Evolutionary conservation across 2,888 invertebrate species (phyloP), one percentile per base, ranked within the genome.

Genomic region (Helobdella robusta): DNA sequence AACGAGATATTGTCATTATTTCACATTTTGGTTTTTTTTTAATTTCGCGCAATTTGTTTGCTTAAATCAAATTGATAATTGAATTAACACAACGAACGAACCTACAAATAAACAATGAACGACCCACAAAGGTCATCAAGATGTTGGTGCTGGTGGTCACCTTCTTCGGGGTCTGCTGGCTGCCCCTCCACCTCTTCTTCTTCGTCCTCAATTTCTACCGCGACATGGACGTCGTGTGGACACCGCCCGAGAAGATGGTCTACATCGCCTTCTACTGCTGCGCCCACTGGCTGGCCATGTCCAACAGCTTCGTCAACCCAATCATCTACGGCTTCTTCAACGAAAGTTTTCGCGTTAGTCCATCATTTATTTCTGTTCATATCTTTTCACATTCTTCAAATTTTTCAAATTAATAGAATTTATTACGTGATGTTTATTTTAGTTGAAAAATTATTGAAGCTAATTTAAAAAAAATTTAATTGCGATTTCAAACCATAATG

Each of bases 251-350:
- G 35, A 15, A 50, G 28, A 30, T n/a, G 2, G n/a, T 67, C 11
- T 61, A 46, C 34, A 44, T 66, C 3, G 50, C 66, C 50, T 61
- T 76, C 15, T 78, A 75, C 69, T 73, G 73, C 58, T 68, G 72
- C 30, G 74, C 73, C 32, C 77, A 78, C 66, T 77, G 77, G 77
- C 69, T 78, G 48, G 78, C 78, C 46, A 78, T 78, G 77, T 75
- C 77, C n/a, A 78, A 78, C 70, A 76, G 76, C 66, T 78, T 77
- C 67, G 76, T 75, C 32, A 78, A 78, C 68, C 78, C 78, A 25
- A 75, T 78, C 35, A 76, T 78, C 48, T 78, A 78, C 65, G 74
- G 77, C 30, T 77, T 78, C 70, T 76, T 76, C 67, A 78, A 78
- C 68, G 76, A 78, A 68, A 77, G 75, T 64, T 78, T 78, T 68